Evolutionary conservation across 1,140 invertebrate species (phyloP), one percentile per base, ranked within the genome.

Genomic region (Globodera ellingtonae): DNA sequence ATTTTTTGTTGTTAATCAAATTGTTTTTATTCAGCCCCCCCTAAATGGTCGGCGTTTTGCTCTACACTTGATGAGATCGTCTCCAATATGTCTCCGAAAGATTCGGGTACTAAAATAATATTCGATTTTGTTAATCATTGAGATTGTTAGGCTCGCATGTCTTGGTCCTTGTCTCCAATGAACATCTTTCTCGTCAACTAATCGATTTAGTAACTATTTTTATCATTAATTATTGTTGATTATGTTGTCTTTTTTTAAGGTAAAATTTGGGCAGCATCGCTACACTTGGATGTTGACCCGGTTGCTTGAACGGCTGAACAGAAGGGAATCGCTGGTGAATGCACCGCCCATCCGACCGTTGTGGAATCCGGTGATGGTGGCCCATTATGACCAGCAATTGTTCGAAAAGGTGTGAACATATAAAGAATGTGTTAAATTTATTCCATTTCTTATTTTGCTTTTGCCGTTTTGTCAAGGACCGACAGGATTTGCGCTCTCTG

Each of bases 41-140:
- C 86, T 10, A 88, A 88, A 78, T 88, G 86, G 86, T 79, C 59
- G 18, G 81, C 79, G 18, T 75, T 89, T 21, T 56, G 74, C n/a
- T 67, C 84, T 24, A 79, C 85, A 24, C 80, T 88, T 47, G 66
- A 83, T 21, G 86, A 88, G 73, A 79, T 87, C n/a, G 77, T 76
- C 35, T 72, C 78, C 0, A 78, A 81, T 59, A 48, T 83, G 44
- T n/a, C 62, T 3, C 50, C 48, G 3, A 24, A 83, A 35, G 47
- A 69, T 47, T 52, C 81, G 15, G 50, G 47, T 78, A 44, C 79
- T 18, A 21, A 24, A n/a, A 24, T 59, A 24, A 46, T 69, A n/a
- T 3, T 35, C 35, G 35, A 13, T n/a, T 21, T 78, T 47, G 47
- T 47, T 75, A 77, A 18, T 21, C 1, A 69, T 18, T 48, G 46